A percentile compares a stretch with the other conserved stretches of the same genome.
These are phyloP conservation scores for Pantherophis vulpinus DNA, from an alignment of 2,797 vertebrate species.

Conservation along the genomic window DNA sequence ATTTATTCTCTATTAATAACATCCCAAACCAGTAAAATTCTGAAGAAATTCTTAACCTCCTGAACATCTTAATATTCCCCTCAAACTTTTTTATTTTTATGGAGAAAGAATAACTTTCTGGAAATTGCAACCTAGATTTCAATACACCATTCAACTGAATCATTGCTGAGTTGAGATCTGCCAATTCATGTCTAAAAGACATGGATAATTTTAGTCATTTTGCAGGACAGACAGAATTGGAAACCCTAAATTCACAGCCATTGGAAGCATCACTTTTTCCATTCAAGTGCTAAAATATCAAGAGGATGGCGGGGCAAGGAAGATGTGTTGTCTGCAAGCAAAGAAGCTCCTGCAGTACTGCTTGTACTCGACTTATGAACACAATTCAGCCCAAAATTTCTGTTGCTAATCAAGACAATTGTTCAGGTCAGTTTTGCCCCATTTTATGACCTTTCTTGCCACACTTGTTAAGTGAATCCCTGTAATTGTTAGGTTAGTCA, in stretches of 20 bases:
- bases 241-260: neutral
- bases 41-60: neutral
- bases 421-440: neutral
- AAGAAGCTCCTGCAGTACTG: neutral
- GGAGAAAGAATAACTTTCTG: neutral
- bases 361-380: neutral
- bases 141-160: neutral
- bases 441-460: neutral
- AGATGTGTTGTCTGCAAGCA: neutral
- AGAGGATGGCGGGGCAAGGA: neutral
- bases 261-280: neutral
- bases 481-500: neutral
- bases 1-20: neutral
- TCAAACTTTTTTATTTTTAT: neutral
- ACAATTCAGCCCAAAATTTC: neutral
- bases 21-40: neutral
- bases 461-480: neutral
- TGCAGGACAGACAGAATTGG: neutral
- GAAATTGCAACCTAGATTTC: neutral
- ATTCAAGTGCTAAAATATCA: neutral
- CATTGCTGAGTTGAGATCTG: neutral
- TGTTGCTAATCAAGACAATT: neutral
- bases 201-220: neutral
- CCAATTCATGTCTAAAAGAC: neutral
- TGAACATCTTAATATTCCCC: neutral